A percentile compares a stretch with the other conserved stretches of the same genome.
phyloP scores from a whole-genome alignment of 2,113 vertebrate genomes.

The Suricata suricatta region DNA sequence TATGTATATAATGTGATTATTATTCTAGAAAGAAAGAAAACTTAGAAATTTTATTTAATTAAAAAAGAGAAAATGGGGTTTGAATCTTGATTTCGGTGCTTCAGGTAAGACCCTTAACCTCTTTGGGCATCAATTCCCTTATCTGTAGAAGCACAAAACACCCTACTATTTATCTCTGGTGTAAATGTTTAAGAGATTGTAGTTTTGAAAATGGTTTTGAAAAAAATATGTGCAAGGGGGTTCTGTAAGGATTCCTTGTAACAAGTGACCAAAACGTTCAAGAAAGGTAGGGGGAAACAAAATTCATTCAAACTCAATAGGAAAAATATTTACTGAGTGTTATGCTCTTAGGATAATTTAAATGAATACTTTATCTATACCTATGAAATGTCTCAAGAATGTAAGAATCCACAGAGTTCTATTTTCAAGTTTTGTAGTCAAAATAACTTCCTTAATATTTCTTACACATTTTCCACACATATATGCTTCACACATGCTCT shows the following conservation, averaged over 20 bases:
- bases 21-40: constrained; percentile 34
- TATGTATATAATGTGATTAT: background rate
- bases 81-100: background rate
- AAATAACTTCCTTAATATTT: background rate
- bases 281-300: background rate
- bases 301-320: constrained; percentile 8
- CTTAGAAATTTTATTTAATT: background rate
- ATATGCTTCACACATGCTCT: background rate
- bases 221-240: background rate
- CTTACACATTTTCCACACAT: background rate
- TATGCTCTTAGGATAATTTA: background rate
- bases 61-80: constrained; percentile 34
- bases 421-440: background rate
- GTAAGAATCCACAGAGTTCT: background rate
- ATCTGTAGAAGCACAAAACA: constrained; percentile 40
- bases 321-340: background rate
- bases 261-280: background rate
- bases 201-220: constrained; percentile 20
- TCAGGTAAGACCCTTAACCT: background rate
- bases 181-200: constrained; percentile 13
- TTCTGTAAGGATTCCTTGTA: background rate
- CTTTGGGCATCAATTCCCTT: constrained; percentile 11
- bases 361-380: background rate
- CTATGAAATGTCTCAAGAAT: background rate
- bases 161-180: background rate